phyloP scores from a whole-genome alignment of 2,797 vertebrate genomes.

The Pseudotriccus pelzelni region DNA sequence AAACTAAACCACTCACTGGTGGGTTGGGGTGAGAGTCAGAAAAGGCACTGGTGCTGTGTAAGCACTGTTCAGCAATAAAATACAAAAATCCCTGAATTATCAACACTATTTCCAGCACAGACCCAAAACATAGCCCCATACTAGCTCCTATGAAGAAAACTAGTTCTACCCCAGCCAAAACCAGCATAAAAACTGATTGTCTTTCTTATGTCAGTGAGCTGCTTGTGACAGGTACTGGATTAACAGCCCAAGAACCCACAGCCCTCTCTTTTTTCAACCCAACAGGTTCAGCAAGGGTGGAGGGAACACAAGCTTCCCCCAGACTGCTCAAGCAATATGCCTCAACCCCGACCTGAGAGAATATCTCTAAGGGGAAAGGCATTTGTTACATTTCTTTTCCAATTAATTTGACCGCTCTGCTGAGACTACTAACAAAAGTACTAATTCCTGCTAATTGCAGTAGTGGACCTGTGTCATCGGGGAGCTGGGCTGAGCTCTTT shows the following conservation, averaged over 20 bases:
- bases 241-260: neutral
- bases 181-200: neutral
- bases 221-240: neutral
- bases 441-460: constrained; percentile 58
- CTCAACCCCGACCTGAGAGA: neutral
- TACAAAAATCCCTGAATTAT: neutral
- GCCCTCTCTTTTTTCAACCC: neutral
- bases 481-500: neutral
- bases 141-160: neutral
- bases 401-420: constrained; percentile 55
- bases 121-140: neutral
- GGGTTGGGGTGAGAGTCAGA: neutral
- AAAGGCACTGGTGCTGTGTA: neutral
- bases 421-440: constrained; percentile 34
- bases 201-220: neutral
- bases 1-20: neutral
- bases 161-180: neutral
- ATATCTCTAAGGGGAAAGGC: neutral
- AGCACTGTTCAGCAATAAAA: neutral
- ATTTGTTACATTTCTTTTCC: constrained; percentile 53
- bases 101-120: neutral
- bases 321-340: neutral
- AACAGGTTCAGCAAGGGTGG: neutral
- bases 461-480: neutral
- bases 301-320: neutral